Base-by-base conservation (phyloP, 2,888 invertebrate genomes). In the Glaucopsyche alexis region DNA sequence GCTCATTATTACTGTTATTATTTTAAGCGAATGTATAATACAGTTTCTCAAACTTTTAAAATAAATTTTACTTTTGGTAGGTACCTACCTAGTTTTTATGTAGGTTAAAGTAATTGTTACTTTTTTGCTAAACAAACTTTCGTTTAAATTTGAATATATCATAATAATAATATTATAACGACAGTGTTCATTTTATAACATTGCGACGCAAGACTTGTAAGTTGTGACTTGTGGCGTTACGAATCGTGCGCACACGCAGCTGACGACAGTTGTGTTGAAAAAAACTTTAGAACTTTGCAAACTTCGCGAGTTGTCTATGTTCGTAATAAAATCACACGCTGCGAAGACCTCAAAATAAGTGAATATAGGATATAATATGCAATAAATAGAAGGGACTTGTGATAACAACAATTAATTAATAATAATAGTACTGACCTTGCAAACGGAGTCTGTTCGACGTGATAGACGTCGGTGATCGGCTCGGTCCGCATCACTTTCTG, bases 371-470 rank as follows among this genome's bases (percentile, higher is more conserved):
- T 47, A 1, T 47, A 11, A 64, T 29, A 52, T 29, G 6, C 13
- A 5, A 8, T 13, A 11, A 13, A 49, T n/a, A 49, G 42, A 52
- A 19, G 42, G 19, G n/a, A 67, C 52, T 69, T 72, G 52, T 52
- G 66, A 60, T 71, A 42, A 38, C 52, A 52, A 71, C 45, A 50
- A 50, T 70, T 38, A 50, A 71, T 14, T 45, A 50, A 70, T 55
- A 65, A 70, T 55, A 60, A 73, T 77, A 76, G 69, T 67, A 79
- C 93, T 93, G 93, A 96, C 96, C 96, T 96, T 94, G 96, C 96
- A 93, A 96, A 96, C 84, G 96, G 96, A 83, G 96, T 96, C 91
- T 96, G 96, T 89, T 96, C 96, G 82, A 96, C 96, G 88, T 96
- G 95, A 89, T 96, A 96, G 79, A 96, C 94, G 81, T 95, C 95